Conservation (phyloP, 2,797 vertebrate genomes). For the Benthosema pterotum region DNA sequence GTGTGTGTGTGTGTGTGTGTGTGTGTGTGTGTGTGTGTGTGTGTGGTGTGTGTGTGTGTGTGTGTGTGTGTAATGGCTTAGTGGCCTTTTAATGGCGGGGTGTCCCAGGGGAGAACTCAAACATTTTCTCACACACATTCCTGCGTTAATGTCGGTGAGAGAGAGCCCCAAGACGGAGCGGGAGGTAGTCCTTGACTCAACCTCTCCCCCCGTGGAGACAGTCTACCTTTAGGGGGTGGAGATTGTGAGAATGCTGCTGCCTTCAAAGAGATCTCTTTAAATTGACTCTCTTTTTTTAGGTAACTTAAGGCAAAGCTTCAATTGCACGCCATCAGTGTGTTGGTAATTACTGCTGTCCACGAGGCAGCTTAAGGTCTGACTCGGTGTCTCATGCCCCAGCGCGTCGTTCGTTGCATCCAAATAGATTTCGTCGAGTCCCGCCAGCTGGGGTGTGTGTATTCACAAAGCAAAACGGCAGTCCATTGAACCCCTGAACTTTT, state of each 20-base stretch:
- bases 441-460: background rate
- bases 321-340: slow-evolving; percentile 28
- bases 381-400: slow-evolving; percentile 28
- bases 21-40: too few relatives aligned
- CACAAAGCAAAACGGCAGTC: slow-evolving; percentile 28
- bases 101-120: slow-evolving; percentile 31
- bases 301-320: slow-evolving; percentile 43
- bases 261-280: slow-evolving; percentile 51
- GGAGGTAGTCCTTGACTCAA: slow-evolving; percentile 59
- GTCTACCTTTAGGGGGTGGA: slow-evolving; percentile 61
- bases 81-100: too few relatives aligned
- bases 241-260: slow-evolving; percentile 53
- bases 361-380: slow-evolving; percentile 10
- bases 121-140: slow-evolving; percentile 49
- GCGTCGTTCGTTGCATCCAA: slow-evolving; percentile 10
- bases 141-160: slow-evolving; percentile 41
- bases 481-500: slow-evolving; percentile 39
- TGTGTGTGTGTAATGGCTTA: slow-evolving; percentile 3
- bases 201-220: slow-evolving; percentile 65
- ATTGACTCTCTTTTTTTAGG: slow-evolving; percentile 51
- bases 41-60: too few relatives aligned
- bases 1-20: too few relatives aligned
- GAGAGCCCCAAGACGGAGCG: slow-evolving; percentile 56
- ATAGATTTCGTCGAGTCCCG: slow-evolving; percentile 29
- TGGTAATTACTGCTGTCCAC: slow-evolving; percentile 46